Evolutionary conservation across 2,888 invertebrate species (phyloP).

Genomic region (Parapristionchus giblindavisi): DNA sequence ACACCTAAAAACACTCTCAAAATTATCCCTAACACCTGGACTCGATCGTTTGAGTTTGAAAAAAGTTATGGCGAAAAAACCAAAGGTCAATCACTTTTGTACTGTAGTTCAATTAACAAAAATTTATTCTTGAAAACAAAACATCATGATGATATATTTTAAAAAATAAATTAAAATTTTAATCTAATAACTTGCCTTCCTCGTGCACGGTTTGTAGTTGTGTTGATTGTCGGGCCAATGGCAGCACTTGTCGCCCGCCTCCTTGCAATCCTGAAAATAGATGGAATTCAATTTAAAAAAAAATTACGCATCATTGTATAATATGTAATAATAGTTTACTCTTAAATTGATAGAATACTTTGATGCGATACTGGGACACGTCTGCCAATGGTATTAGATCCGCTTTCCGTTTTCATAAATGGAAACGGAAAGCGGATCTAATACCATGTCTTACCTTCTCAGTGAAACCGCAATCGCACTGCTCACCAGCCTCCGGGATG

Average conservation of each 20-base stretch:
- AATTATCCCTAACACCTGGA: no score
- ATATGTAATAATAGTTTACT: neutral
- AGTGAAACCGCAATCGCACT: constrained; percentile 92
- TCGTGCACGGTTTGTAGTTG: constrained; percentile 75
- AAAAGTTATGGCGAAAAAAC: no score
- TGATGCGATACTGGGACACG: neutral
- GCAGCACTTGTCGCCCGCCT: constrained; percentile 77
- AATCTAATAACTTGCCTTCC: constrained; percentile 80
- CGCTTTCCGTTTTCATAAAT: no score
- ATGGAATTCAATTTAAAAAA: no score
- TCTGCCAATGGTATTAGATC: neutral
- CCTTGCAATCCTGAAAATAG: constrained; percentile 81
- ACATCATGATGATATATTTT: no score
- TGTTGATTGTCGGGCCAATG: constrained; percentile 71
- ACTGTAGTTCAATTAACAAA: no score
- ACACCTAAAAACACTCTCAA: no score
- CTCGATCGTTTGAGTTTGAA: no score
- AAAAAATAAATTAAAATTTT: no score
- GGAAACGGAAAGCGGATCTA: no score
- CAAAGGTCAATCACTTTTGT: no score
- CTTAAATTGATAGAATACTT: neutral
- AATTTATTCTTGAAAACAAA: neutral
- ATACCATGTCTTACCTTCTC: constrained; percentile 29
- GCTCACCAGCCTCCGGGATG: constrained; percentile 95
- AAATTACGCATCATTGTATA: no score